Percentiles rank a stretch among this genome's conserved stretches.
phyloP scores from a whole-genome alignment of 2,113 vertebrate genomes.

The Himantopus leucocephalus region DNA sequence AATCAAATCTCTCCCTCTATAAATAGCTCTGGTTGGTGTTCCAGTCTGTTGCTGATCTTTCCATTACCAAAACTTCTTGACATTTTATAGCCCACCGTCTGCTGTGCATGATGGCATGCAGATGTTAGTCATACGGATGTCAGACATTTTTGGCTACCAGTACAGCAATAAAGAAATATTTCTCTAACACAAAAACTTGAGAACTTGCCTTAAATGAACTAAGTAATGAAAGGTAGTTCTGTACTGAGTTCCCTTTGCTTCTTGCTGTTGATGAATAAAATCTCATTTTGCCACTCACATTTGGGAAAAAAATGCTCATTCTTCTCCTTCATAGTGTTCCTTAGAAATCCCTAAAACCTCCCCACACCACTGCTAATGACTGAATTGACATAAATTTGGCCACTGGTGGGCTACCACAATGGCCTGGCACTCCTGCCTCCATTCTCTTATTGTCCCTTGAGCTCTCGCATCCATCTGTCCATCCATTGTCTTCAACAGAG shows the following conservation, averaged over 20 bases:
- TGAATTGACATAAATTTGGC: neutral
- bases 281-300: neutral
- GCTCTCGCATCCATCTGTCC: neutral
- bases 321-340: neutral
- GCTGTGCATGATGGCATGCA: conserved; percentile 51
- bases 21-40: conserved; percentile 29
- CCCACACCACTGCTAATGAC: neutral
- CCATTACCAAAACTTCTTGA: conserved; percentile 33
- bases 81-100: conserved; percentile 45
- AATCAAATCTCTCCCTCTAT: neutral
- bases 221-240: neutral
- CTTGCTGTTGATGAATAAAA: neutral
- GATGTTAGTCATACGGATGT: conserved; percentile 46
- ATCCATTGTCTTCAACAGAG: neutral
- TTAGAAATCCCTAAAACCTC: neutral
- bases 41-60: conserved; percentile 43
- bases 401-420: neutral
- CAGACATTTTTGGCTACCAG: conserved; percentile 40
- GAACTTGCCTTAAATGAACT: conserved; percentile 50
- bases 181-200: conserved; percentile 13
- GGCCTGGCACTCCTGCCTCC: neutral
- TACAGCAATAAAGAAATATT: conserved; percentile 3
- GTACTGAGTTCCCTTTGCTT: neutral
- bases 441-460: neutral
- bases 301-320: neutral